phyloP scores from a whole-genome alignment of 1,140 invertebrate species.

The Halyomorpha halys region DNA sequence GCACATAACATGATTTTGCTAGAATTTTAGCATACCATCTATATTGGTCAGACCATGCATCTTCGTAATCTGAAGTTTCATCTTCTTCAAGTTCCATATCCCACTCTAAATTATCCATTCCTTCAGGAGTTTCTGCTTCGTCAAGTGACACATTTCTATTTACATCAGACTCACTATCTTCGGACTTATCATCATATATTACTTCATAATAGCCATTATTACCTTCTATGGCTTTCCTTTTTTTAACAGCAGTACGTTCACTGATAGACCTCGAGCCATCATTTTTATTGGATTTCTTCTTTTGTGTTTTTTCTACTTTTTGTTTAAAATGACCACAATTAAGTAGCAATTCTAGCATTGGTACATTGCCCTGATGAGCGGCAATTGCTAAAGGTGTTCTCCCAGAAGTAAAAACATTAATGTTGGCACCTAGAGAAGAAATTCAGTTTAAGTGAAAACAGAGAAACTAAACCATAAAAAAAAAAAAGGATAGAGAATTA shows the following conservation, averaged over 20 bases:
- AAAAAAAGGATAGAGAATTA: neutral
- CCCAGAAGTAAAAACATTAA: constrained; percentile 17
- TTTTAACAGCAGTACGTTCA: neutral
- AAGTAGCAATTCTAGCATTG: constrained; percentile 16
- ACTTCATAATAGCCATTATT: constrained; percentile 38
- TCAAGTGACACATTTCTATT: constrained; percentile 23
- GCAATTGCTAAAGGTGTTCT: constrained; percentile 15
- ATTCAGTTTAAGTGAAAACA: neutral
- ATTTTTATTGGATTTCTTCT: neutral
- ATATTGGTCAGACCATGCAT: constrained; percentile 31
- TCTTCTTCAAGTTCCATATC: constrained; percentile 40
- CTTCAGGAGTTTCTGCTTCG: constrained; percentile 45
- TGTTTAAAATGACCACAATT: neutral
- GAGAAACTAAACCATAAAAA: neutral
- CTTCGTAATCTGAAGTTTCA: constrained; percentile 29
- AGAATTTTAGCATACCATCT: constrained; percentile 44
- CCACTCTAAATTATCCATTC: constrained; percentile 49
- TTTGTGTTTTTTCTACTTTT: neutral
- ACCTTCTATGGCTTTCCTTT: constrained; percentile 17
- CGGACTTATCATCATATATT: constrained; percentile 34
- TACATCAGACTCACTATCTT: constrained; percentile 32
- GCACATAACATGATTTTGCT: constrained; percentile 39
- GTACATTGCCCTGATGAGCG: constrained; percentile 17
- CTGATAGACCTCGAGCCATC: neutral
- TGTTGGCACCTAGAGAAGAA: constrained; percentile 14